A percentile compares a stretch with the other conserved stretches of the same genome.
Conservation (phyloP, 1,140 invertebrate species). For the Homarus americanus region DNA sequence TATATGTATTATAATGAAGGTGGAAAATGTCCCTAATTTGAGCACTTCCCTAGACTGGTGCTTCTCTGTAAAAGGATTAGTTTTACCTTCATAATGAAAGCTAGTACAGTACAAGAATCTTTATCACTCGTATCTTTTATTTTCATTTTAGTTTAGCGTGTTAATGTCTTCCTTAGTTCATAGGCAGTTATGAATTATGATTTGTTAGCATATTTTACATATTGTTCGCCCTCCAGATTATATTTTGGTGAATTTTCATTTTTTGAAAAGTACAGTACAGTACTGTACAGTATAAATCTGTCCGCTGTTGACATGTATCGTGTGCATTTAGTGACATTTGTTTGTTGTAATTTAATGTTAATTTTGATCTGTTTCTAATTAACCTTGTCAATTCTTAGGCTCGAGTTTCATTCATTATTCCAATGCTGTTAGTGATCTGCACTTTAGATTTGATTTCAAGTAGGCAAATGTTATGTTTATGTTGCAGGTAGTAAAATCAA, state of each 20-base stretch:
- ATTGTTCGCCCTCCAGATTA: neutral
- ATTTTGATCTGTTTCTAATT: neutral
- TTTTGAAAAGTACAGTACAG: neutral
- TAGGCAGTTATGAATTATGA: conserved; percentile 30
- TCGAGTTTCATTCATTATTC: conserved; percentile 19
- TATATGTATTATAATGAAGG: conserved; percentile 3
- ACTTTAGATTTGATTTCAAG: conserved; percentile 27
- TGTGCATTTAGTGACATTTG: conserved; percentile 38
- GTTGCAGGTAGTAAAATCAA: conserved; percentile 24
- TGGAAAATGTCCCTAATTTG: conserved; percentile 9
- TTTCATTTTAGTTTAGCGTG: conserved; percentile 56
- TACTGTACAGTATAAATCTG: too few species aligned
- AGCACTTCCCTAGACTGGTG: conserved; percentile 53
- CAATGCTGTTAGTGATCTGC: conserved; percentile 23
- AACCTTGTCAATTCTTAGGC: conserved; percentile 12
- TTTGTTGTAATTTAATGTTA: conserved; percentile 17
- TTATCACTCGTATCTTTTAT: conserved; percentile 25
- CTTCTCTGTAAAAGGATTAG: conserved; percentile 19
- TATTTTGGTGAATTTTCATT: conserved; percentile 8
- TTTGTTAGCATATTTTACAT: conserved; percentile 1
- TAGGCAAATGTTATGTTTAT: conserved; percentile 34
- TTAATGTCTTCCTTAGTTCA: conserved; percentile 55
- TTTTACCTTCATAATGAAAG: conserved; percentile 34
- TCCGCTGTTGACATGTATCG: neutral
- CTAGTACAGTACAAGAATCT: conserved; percentile 65